Evolutionary conservation across 2,888 invertebrate genomes (phyloP).

Genomic region (Tipula unca): DNA sequence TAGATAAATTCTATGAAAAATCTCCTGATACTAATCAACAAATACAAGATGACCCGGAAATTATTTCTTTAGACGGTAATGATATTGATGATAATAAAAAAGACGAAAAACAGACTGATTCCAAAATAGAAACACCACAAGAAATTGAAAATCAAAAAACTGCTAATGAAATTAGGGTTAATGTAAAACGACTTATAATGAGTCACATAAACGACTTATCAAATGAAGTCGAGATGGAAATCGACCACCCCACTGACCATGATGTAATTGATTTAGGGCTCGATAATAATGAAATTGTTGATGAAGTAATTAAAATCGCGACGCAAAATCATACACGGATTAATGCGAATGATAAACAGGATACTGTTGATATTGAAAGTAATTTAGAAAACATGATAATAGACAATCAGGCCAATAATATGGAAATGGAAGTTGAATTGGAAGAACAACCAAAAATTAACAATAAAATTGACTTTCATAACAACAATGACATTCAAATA

Average conservation of each 20-base stretch:
- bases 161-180: not conserved
- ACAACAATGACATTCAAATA: not conserved
- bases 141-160: not conserved
- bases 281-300: not conserved
- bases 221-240: not conserved
- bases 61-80: not conserved
- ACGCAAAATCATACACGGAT: not conserved
- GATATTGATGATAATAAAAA: not conserved
- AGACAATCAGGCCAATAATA: not conserved
- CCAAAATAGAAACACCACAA: not conserved
- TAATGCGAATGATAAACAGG: not conserved
- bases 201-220: too few relatives aligned
- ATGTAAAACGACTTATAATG: not conserved
- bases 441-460: not conserved
- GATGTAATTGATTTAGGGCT: not conserved
- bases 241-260: not conserved
- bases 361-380: not conserved
- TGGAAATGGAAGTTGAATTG: not conserved
- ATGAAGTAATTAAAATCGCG: not conserved
- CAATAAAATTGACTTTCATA: not conserved
- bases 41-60: not conserved
- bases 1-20: not conserved
- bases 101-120: not conserved
- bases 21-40: not conserved
- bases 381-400: not conserved